Base-by-base conservation (phyloP, 2,797 vertebrate species). In the Myotis myotis region DNA sequence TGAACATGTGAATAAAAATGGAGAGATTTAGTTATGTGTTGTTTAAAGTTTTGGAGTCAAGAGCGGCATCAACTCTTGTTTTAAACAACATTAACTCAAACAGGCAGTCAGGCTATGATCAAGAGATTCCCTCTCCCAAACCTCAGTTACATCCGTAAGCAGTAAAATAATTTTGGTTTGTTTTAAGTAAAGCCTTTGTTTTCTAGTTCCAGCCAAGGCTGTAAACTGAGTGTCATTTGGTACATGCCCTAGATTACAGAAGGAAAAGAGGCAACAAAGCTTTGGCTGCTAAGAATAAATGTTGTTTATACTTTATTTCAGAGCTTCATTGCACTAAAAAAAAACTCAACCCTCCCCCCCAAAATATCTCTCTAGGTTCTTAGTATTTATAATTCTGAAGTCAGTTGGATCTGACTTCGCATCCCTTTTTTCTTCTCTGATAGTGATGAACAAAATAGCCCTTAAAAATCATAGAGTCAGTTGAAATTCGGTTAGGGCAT, bases 231-330 rank as follows among this genome's bases (percentile, higher is more conserved):
- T 74, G 51, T 47, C 76, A 9, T 60, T 95, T 87, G 66, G 33
- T 70, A 15, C 20, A 17, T 87, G 36, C n/a, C 28, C 47, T 57
- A 28, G 49, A 60, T 62, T 62, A 28, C 19, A 55, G 25, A 68
- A 93, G 47, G 57, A 72, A 87, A 57, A 75, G 53, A 86, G 7
- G 15, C 60, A 80, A 64, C 30, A 8, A 7, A 78, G 17, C 44
- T 94, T 85, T 47, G 82, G 70, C 3, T 55, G 41, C 64, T 91
- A 57, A 64, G 71, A 93, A 87, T 92, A 81, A 78, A 47, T 68
- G 62, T 36, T 41, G 41, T 85, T 95, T 85, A 81, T 95, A 83
- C 55, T 93, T 91, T 66, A 95, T 78, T 89, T 91, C 87, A 95
- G 89, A 51, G 20, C 49, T 82, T 41, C 23, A 57, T 85, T 90